Evolutionary conservation across 2,113 vertebrate genomes (phyloP), one percentile per base, ranked within the genome.

Genomic region (Lycaon pictus): DNA sequence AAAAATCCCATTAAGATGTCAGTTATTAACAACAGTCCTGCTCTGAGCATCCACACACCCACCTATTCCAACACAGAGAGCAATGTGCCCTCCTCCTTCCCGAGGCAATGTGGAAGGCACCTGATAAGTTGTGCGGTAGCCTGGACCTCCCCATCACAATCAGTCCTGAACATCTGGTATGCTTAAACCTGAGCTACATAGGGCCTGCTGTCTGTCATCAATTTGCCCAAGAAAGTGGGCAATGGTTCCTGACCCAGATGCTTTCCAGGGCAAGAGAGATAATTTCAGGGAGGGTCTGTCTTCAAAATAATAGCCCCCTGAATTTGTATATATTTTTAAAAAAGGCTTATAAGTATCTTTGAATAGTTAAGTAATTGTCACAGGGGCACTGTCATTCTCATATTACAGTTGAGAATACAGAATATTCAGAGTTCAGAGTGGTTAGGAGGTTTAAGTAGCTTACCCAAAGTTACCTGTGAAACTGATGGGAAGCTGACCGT

Each of bases 61-160:
- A 29, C 60, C 86, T 71, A 79, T 27, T n/a, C 72, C 48, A 87
- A 27, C 12, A 53, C n/a, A 91, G 86, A 32, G 19, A 32, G 8
- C 29, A n/a, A 13, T 17, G 23, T 16, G 27, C 4, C 16, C 15
- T 32, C 17, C 71, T 27, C 76, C 53, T 62, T 58, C 13, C 29
- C 11, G 2, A 16, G 58, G 71, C 51, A 51, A 27, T 2, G 37
- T 83, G 82, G 37, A 22, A 90, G 86, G 65, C 1, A 22, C 53
- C n/a, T 56, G 98, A 97, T 93, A 96, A 96, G 77, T 74, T 37
- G 74, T 7, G 5, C 10, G 51, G 71, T 35, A 43, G 77, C 16
- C 20, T 51, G 67, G 13, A 37, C 32, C 35, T 89, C 43, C 58
- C 43, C 20, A 29, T 19, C 23, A 25, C 29, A 83, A 95, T 97